Evolutionary conservation across 2,888 invertebrate genomes (phyloP).

Genomic region (Catocala fraxini): DNA sequence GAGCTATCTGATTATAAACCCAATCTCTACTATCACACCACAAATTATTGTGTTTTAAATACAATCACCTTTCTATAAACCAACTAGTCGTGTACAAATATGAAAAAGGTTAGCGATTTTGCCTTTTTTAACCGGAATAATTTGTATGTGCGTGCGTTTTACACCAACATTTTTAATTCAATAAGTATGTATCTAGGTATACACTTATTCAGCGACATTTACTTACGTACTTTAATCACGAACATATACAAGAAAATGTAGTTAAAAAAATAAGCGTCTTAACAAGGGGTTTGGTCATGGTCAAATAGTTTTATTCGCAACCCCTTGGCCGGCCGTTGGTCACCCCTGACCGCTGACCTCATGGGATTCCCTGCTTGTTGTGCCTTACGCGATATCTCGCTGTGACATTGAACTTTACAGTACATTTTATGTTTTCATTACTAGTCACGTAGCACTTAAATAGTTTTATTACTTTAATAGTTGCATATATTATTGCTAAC

Average conservation of each 20-base stretch:
- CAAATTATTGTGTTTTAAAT: too few relatives aligned
- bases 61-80: too few relatives aligned
- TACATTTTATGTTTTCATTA: constrained; percentile 25
- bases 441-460: constrained; percentile 9
- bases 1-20: too few relatives aligned
- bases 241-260: constrained; percentile 8
- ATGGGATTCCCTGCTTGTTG: constrained; percentile 73
- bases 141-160: constrained; percentile 17
- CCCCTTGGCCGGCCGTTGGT: constrained; percentile 77
- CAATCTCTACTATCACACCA: too few relatives aligned
- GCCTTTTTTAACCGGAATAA: constrained; percentile 5
- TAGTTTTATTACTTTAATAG: too few relatives aligned
- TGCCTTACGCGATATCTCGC: constrained; percentile 48
- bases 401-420: constrained; percentile 72
- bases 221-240: constrained; percentile 18
- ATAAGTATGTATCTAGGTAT: constrained; percentile 17
- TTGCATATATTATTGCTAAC: too few relatives aligned
- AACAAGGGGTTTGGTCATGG: constrained; percentile 49
- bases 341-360: constrained; percentile 83
- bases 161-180: constrained; percentile 15
- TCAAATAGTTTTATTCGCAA: constrained; percentile 75
- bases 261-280: constrained; percentile 9
- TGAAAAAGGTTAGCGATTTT: too few relatives aligned
- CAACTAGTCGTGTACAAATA: too few relatives aligned
- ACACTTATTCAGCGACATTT: constrained; percentile 9